phyloP scores from a whole-genome alignment of 2,888 invertebrate species.

The Eurois occulta region DNA sequence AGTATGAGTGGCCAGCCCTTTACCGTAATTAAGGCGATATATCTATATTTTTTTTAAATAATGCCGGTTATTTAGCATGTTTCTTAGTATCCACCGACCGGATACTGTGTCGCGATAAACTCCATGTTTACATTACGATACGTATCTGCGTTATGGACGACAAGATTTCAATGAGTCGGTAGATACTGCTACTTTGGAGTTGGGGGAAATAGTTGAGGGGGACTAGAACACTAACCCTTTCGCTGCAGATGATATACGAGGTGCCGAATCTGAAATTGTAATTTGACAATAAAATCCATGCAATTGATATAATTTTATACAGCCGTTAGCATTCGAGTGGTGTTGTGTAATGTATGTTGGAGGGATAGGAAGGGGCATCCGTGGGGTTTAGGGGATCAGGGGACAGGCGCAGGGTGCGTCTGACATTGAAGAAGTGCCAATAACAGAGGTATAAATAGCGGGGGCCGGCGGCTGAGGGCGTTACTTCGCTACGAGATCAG shows the following conservation, averaged over 20 bases:
- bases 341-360: constrained; percentile 87
- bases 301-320: constrained; percentile 89
- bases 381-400: constrained; percentile 82
- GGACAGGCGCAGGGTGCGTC: constrained; percentile 89
- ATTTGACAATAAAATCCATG: constrained; percentile 86
- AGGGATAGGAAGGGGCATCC: constrained; percentile 80
- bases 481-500: constrained; percentile 89
- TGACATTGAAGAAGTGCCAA: constrained; percentile 91
- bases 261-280: constrained; percentile 86
- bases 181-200: constrained; percentile 64
- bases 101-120: constrained; percentile 79
- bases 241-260: constrained; percentile 72
- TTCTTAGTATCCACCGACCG: constrained; percentile 80
- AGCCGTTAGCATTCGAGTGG: constrained; percentile 86
- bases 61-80: constrained; percentile 71
- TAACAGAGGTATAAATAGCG: constrained; percentile 90
- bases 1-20: constrained; percentile 69
- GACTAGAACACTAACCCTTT: constrained; percentile 70
- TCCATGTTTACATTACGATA: constrained; percentile 81
- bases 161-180: constrained; percentile 74
- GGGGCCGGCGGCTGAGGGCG: constrained; percentile 87
- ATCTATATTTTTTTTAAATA: constrained; percentile 67
- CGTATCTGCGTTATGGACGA: constrained; percentile 72
- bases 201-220: constrained; percentile 38
- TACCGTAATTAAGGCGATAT: constrained; percentile 73